These are phyloP conservation scores for Netelia melanura DNA, from an alignment of 2,888 invertebrate species.

Conservation along the genomic window DNA sequence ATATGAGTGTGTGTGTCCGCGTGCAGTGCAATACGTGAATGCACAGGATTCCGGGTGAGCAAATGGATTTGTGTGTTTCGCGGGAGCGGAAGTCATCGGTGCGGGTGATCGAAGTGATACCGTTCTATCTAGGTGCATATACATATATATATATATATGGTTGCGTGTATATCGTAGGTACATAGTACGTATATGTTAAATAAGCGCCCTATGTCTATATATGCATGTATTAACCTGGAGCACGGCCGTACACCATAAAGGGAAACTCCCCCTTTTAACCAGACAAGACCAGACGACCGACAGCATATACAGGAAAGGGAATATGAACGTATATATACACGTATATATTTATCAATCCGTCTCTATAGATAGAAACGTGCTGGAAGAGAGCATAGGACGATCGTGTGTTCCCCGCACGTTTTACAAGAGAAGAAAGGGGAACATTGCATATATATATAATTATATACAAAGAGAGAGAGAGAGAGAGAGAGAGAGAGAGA, in stretches of 20 bases:
- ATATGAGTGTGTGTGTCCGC: not conserved
- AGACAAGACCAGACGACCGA: conserved; percentile 11
- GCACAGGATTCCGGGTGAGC: conserved; percentile 15
- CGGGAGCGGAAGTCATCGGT: conserved; percentile 39
- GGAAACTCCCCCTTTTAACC: conserved; percentile 16
- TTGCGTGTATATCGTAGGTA: not conserved
- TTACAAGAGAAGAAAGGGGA: conserved; percentile 35
- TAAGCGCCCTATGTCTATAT: not conserved
- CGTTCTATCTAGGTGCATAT: not conserved
- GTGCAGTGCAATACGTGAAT: not conserved
- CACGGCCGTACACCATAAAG: conserved; percentile 1
- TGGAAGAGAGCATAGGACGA: conserved; percentile 44
- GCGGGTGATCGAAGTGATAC: conserved; percentile 18
- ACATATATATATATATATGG: not conserved
- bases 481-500: too few species aligned
- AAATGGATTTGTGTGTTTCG: conserved; percentile 31
- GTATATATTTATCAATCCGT: not conserved
- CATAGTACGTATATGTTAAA: not conserved
- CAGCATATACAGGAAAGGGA: conserved; percentile 1
- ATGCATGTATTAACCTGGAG: not conserved
- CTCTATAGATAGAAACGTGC: not conserved
- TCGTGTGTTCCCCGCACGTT: conserved; percentile 43
- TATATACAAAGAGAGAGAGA: not conserved
- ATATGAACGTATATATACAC: not conserved
- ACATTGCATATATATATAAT: not conserved